Percentiles rank a stretch among this genome's conserved stretches.
Evolutionary conservation across 2,797 vertebrate species (phyloP).

Genomic region (Melanotaenia parkinsoni): DNA sequence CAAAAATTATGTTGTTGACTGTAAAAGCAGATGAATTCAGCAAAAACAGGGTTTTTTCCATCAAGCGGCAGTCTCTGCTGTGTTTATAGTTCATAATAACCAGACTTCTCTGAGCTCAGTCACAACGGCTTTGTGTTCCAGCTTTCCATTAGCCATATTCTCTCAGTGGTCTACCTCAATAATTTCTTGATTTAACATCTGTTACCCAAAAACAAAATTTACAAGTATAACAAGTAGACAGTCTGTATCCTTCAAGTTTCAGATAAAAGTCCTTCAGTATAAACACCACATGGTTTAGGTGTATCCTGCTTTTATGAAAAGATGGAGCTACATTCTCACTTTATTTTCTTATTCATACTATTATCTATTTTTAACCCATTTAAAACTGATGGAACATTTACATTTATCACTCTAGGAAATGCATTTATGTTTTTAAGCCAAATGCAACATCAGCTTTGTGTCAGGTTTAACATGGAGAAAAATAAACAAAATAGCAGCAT

Average conservation of each 20-base stretch:
- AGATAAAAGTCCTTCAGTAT: background rate
- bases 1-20: too few relatives aligned
- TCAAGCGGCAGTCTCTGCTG: background rate
- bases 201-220: background rate
- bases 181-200: background rate
- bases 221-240: background rate
- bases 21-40: too few relatives aligned
- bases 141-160: background rate
- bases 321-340: background rate
- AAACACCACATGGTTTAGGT: background rate
- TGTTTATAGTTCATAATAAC: background rate
- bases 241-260: background rate
- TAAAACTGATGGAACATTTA: background rate
- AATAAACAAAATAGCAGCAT: background rate
- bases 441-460: too few relatives aligned
- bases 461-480: background rate
- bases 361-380: background rate
- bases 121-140: background rate
- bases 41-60: background rate
- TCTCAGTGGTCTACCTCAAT: background rate
- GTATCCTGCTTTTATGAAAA: background rate
- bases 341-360: background rate
- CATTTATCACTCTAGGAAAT: too few relatives aligned
- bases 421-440: too few relatives aligned
- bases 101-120: background rate